Evolutionary conservation across 2,888 invertebrate species (phyloP), one percentile per base, ranked within the genome.

Genomic region (Aproaerema taeniolella): DNA sequence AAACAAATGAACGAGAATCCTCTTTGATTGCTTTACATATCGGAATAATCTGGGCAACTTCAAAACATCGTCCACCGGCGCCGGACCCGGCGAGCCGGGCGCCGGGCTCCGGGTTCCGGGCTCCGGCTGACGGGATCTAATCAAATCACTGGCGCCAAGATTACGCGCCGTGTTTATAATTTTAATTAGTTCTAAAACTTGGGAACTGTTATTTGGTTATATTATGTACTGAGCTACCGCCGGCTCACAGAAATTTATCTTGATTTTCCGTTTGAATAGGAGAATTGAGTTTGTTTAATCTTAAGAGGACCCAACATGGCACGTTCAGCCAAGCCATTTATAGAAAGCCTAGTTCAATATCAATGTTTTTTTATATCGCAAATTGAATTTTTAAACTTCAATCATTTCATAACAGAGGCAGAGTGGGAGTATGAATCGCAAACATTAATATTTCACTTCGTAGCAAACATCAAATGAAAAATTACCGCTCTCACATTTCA

Each of bases 151-250:
- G 24, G 36, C 36, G 41, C 31, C 41, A 15, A 37, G 36, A 41
- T 41, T 41, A 37, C 31, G 40, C 24, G 16, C 32, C 14, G 32
- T 37, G 37, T 41, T 37, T 37, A 41, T 41, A 41, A 41, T 41
- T 41, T 41, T 37, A 41, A 41, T 41, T 41, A 36, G 41, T 41
- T 41, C 31, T 31, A 8, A n/a, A 35, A 40, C 34, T 41, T 12
- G 13, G 14, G 20, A 20, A 14, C 36, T 13, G 39, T 41, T 40
- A 40, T 35, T 40, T 13, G 17, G 34, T 34, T 30, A 32, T 13
- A 10, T 15, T 29, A 11, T 29, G 24, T 15, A 35, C 20, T 13
- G 29, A 36, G 36, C n/a, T 30, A n/a, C 13, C 4, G 2, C 30
- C 30, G 13, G 31, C 31, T 15, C 15, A 13, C 15, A 20, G 5